Base-by-base conservation (phyloP, 1,140 invertebrate genomes). In the Galendromus occidentalis region DNA sequence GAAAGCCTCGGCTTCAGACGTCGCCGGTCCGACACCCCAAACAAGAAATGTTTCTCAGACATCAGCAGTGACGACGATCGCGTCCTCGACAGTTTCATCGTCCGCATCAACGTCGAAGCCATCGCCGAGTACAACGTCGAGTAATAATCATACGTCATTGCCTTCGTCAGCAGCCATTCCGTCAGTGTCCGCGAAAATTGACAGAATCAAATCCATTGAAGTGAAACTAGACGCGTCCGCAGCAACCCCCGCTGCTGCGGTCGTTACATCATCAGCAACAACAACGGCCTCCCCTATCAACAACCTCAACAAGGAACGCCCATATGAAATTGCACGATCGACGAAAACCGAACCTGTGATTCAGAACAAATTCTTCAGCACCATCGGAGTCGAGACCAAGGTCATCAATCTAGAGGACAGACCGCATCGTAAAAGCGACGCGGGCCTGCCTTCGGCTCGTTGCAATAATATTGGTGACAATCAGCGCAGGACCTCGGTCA, bases 341-440 rank as follows among this genome's bases (percentile, higher is more conserved):
- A 59, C 51, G 22, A 59, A 59, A 9, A 33, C 51, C 51, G 51
- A 59, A 33, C 51, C 51, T 6, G 33, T 59, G 22, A 17, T 59
- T 33, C 51, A 59, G 20, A 59, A 59, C 51, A 59, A 59, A 33
- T 59, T 59, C 51, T 59, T 59, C 22, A 59, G 51, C 51, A 59
- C 51, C 4, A 59, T 59, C 33, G 51, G 51, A 25, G 51, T 59
- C 22, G 51, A 59, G 51, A 59, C 51, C 14, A 59, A 59, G 22
- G 51, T 59, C 17, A 59, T 59, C 22, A 59, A 59, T 25, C 51
- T 59, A 5, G 51, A 59, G 51, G 51, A 59, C 51, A 59, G 51
- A 59, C 51, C 51, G 51, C 51, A 59, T 59, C 51, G 51, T 29
- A 59, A 59, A 59, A 59, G 51, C 51, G 51, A 59, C 22, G 51